Evolutionary conservation across 2,888 invertebrate genomes (phyloP), one percentile per base, ranked within the genome.

Genomic region (Scaptodrosophila latifasciaeformis): DNA sequence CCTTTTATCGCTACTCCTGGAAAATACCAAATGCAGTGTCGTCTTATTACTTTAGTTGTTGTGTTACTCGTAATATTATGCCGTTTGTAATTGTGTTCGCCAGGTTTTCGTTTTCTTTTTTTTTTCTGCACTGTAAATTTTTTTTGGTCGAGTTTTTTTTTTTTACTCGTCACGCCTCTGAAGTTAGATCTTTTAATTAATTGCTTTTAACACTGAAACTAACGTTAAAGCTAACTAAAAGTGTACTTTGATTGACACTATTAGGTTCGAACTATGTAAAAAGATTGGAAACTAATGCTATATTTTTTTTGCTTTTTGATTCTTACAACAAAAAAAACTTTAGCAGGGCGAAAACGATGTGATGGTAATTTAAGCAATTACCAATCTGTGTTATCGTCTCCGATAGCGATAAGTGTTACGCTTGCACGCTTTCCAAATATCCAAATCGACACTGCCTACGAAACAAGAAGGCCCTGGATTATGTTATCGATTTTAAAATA

Each of bases 311-410:
- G 54, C 59, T 62, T 65, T 55, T 60, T 78, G 62, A 64, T 65
- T 76, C 69, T 60, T 78, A 78, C 77, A 76, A 70, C 70, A 80
- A 79, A 78, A 77, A 75, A 83, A 82, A 74, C 76, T 71, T 65
- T 67, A 74, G 71, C 70, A 72, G 70, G 67, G 66, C 67, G 63
- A 69, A 72, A 68, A 74, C 68, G 72, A 70, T 67, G 66, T 74
- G 74, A 70, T 77, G 72, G 79, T 67, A 79, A 81, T 81, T 75
- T 75, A 70, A 72, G 69, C 79, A 81, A 79, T 67, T 71, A 76
- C 79, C 79, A 71, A 77, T 64, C 64, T 75, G 65, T 65, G 70
- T 67, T 70, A 75, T 65, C 59, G 55, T 19, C 43, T 40, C 35
- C 47, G 10, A 18, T n/a, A n/a, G n/a, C 49, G 37, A 54, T 46